Conservation (phyloP, 1,140 invertebrate species). For the Cydia pomonella region DNA sequence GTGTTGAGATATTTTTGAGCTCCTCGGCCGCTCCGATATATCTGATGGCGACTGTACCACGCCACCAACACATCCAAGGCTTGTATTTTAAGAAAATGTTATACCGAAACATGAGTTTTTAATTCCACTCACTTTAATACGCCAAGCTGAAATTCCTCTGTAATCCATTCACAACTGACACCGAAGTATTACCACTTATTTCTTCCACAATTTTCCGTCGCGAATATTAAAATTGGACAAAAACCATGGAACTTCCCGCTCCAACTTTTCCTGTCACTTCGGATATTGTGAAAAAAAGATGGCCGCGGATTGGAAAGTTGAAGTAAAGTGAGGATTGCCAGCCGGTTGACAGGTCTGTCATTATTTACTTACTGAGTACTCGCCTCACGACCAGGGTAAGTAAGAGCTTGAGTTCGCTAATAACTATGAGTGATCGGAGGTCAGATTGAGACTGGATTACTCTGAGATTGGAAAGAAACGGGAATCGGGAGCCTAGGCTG, state of each 20-base stretch:
- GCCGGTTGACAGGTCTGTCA: background rate
- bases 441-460: background rate
- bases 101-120: too few species aligned
- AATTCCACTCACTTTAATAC: background rate
- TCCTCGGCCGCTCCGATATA: too few species aligned
- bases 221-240: slow-evolving; percentile 27
- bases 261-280: slow-evolving; percentile 30
- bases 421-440: background rate
- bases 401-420: background rate
- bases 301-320: slow-evolving; percentile 25
- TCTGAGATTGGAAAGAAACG: background rate
- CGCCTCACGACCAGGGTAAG: background rate
- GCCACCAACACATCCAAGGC: too few species aligned
- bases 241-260: slow-evolving; percentile 24
- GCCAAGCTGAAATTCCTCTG: background rate
- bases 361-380: background rate
- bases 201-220: slow-evolving; percentile 20
- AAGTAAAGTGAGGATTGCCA: slow-evolving; percentile 27
- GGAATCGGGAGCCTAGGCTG: background rate
- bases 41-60: too few species aligned
- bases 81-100: too few species aligned
- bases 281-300: slow-evolving; percentile 32
- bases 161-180: slow-evolving; percentile 17
- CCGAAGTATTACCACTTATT: slow-evolving; percentile 21
- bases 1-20: too few species aligned